These are phyloP conservation scores for Oryzaephilus surinamensis DNA, from an alignment of 1,140 invertebrate genomes.

Conservation along the genomic window DNA sequence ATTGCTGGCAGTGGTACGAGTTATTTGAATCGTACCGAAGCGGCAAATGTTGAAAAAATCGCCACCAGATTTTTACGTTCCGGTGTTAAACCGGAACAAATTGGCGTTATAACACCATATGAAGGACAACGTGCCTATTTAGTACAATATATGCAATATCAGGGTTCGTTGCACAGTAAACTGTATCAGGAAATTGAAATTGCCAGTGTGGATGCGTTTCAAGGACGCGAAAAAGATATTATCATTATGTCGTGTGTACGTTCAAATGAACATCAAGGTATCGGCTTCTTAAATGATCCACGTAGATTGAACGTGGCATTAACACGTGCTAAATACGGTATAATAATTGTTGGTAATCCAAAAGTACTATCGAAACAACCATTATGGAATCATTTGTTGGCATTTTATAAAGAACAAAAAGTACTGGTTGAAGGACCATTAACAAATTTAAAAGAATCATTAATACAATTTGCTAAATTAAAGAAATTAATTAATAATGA, in stretches of 20 bases:
- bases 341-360: constrained; percentile 98
- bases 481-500: constrained; percentile 87
- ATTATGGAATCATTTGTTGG: constrained; percentile 95
- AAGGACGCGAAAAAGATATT: constrained; percentile 96
- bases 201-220: constrained; percentile 98
- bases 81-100: constrained; percentile 95
- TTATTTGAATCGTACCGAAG: constrained; percentile 97
- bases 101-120: constrained; percentile 99
- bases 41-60: constrained; percentile 96
- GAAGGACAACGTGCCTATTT: constrained; percentile 98
- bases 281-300: constrained; percentile 96
- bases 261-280: constrained; percentile 79
- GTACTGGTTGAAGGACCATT: constrained; percentile 96
- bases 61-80: constrained; percentile 87
- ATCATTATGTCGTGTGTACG: constrained; percentile 98
- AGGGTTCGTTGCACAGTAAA: constrained; percentile 92
- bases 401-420: constrained; percentile 96
- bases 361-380: constrained; percentile 97
- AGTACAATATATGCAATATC: constrained; percentile 98
- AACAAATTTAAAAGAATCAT: constrained; percentile 93
- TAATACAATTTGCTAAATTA: constrained; percentile 95
- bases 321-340: constrained; percentile 93
- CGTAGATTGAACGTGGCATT: constrained; percentile 95
- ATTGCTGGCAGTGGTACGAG: constrained; percentile 97
- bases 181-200: constrained; percentile 99